Conservation (phyloP, 2,888 invertebrate genomes). For the Lithophane ornitopus region DNA sequence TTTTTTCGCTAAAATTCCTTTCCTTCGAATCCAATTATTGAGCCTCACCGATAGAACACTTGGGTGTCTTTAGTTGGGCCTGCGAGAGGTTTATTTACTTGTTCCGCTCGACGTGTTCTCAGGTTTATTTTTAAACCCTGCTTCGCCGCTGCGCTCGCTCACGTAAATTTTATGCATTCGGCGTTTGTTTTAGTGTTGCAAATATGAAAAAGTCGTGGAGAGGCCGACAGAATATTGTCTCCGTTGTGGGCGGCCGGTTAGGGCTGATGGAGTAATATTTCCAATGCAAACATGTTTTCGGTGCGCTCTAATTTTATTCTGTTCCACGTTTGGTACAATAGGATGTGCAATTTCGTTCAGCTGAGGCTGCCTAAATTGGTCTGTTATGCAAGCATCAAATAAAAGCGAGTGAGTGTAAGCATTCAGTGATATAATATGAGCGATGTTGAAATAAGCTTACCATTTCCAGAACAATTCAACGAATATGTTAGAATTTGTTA, state of each 20-base stretch:
- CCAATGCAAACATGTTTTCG: constrained; percentile 81
- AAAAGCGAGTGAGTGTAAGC: constrained; percentile 76
- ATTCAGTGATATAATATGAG: constrained; percentile 74
- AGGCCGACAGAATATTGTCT: constrained; percentile 74
- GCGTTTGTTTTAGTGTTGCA: constrained; percentile 72
- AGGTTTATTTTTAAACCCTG: constrained; percentile 72
- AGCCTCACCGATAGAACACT: constrained; percentile 79
- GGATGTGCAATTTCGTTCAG: constrained; percentile 82
- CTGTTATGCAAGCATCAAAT: constrained; percentile 80
- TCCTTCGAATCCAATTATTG: constrained; percentile 85
- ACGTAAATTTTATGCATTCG: constrained; percentile 71
- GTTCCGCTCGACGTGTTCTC: constrained; percentile 69
- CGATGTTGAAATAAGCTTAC: constrained; percentile 74
- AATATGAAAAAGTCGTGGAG: constrained; percentile 74
- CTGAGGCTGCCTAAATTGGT: constrained; percentile 81
- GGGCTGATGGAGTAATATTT: constrained; percentile 76
- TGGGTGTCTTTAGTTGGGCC: constrained; percentile 72
- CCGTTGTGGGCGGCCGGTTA: constrained; percentile 64
- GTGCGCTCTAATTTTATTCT: constrained; percentile 81
- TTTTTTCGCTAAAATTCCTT: constrained; percentile 86
- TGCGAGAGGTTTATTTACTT: constrained; percentile 75
- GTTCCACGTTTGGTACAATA: constrained; percentile 78
- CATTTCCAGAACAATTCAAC: constrained; percentile 70
- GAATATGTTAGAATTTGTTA: constrained; percentile 69
- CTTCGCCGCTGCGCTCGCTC: constrained; percentile 60